Evolutionary conservation across 2,797 vertebrate species (phyloP).

Genomic region (Nyctalus aviator): DNA sequence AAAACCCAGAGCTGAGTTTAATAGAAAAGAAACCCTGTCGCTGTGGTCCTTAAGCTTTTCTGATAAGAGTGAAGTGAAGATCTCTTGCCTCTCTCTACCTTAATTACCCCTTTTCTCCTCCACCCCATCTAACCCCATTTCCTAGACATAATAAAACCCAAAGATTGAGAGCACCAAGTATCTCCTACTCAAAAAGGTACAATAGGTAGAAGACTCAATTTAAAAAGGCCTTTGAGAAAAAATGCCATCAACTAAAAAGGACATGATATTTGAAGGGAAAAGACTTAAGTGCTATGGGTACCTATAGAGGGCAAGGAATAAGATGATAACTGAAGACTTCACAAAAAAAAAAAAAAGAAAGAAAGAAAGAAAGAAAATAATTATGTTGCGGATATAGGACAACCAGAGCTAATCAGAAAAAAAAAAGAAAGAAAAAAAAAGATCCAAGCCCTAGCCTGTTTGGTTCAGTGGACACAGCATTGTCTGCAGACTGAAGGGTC

Average conservation of each 20-base stretch:
- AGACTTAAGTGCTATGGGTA: background rate
- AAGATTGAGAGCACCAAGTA: slow-evolving; percentile 34
- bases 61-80: slow-evolving; percentile 37
- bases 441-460: no score
- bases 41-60: background rate
- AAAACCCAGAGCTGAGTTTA: slow-evolving; percentile 45
- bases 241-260: background rate
- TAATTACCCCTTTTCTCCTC: slow-evolving; percentile 13
- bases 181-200: background rate
- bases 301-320: background rate
- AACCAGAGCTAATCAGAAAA: background rate
- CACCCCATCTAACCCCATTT: slow-evolving; percentile 14
- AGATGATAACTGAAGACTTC: background rate
- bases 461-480: no score
- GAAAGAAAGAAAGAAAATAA: no score
- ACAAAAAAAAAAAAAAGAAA: no score
- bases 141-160: slow-evolving; percentile 19
- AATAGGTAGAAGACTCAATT: background rate
- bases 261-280: background rate
- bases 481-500: no score
- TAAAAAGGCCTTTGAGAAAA: slow-evolving; percentile 15
- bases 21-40: background rate
- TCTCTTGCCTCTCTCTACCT: slow-evolving; percentile 48
- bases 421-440: no score
- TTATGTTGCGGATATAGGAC: background rate